phyloP scores from a whole-genome alignment of 2,113 vertebrate species.

The Otus sunia region DNA sequence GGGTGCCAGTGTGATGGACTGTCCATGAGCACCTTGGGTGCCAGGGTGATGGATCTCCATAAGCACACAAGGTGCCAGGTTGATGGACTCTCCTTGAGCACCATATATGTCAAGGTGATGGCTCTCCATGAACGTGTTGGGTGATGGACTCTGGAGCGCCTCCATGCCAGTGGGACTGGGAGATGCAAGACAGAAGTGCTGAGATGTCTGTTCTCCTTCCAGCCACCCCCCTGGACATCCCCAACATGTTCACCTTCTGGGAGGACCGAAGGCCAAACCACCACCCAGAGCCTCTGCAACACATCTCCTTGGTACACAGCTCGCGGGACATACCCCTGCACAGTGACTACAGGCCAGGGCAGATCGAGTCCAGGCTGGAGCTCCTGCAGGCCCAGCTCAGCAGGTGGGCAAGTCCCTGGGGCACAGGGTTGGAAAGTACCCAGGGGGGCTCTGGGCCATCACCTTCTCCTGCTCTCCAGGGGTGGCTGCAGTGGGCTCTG shows the following conservation, averaged over 20 bases:
- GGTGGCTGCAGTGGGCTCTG: background rate
- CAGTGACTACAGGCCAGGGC: conserved; percentile 71
- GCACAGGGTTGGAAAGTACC: background rate
- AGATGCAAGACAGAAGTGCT: background rate
- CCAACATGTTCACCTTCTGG: conserved; percentile 86
- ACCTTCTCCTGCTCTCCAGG: background rate
- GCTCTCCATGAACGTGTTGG: background rate
- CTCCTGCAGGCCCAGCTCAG: conserved; percentile 90
- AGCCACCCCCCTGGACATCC: conserved; percentile 75
- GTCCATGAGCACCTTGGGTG: background rate
- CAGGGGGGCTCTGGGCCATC: background rate
- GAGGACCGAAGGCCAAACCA: conserved; percentile 73
- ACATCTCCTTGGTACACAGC: conserved; percentile 71
- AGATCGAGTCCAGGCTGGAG: conserved; percentile 88
- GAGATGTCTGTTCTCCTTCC: conserved; percentile 5
- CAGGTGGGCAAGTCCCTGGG: conserved; percentile 69
- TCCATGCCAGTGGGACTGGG: background rate
- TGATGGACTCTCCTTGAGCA: background rate
- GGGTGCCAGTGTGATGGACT: background rate
- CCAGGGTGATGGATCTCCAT: background rate
- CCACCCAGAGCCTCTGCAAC: conserved; percentile 72
- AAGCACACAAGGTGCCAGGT: background rate
- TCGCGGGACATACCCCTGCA: conserved; percentile 10
- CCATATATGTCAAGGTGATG: background rate
- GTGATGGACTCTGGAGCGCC: background rate